Evolutionary conservation across 2,888 invertebrate species (phyloP), one percentile per base, ranked within the genome.

Genomic region (Xanthorhoe spadicearia): DNA sequence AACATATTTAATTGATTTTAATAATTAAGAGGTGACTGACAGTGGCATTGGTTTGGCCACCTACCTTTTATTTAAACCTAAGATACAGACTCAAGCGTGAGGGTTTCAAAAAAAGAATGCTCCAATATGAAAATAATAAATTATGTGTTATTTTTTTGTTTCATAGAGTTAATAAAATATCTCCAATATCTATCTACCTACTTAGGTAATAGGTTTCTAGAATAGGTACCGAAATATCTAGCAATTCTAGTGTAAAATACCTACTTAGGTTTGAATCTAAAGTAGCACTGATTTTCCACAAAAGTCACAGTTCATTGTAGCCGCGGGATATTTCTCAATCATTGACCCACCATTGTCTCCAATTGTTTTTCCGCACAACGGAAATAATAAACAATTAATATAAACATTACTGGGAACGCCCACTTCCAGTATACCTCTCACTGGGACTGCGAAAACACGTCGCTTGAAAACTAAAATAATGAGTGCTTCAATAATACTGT

Each of bases 371-470:
- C 72, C 69, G 66, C 66, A n/a, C 71, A 73, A 73, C 66, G 74
- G 79, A 80, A 79, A 82, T 79, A 76, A 82, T 81, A 85, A 86
- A 86, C 86, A 85, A 80, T 79, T 83, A 79, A 87, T 89, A 91
- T 84, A 90, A 86, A 83, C 84, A 82, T 74, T 73, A 79, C 82
- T 81, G 75, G 78, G 69, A 77, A 79, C 79, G 73, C 75, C 62
- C 71, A 80, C 75, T 85, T 85, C 81, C 90, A 91, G 89, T 90
- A 76, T 69, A 75, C 68, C 64, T 74, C 69, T 63, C 61, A 61
- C 61, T 72, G 72, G 69, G 73, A 68, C 66, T 61, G 72, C 54
- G 76, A 69, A 78, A 74, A 79, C 84, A 84, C 83, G 85, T 81
- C 74, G 72, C 51, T 18, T 18, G 53, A 32, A 32, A 38, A 54